Base-by-base conservation (phyloP, 2,888 invertebrate genomes). In the Polymixis lichenea region DNA sequence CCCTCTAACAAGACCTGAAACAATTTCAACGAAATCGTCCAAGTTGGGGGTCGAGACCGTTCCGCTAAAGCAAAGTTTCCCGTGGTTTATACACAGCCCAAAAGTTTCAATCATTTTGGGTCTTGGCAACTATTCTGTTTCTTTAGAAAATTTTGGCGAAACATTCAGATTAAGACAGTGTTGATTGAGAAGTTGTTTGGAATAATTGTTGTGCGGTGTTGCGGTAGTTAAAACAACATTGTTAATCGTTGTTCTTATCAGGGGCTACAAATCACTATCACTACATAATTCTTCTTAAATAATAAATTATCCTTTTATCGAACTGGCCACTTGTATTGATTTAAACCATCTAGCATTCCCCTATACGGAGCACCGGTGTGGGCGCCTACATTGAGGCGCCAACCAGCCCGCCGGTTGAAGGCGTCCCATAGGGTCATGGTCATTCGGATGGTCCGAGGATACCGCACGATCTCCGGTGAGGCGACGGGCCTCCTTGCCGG, bases 21-120 rank as follows among this genome's bases (percentile, higher is more conserved):
- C 80, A 61, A 68, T 85, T 85, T 49, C 19, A 69, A 55, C 66
- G n/a, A 73, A 77, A 80, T 71, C 55, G 38, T 49, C 55, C 66
- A 77, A 77, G 66, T 84, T 85, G 43, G 2, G 67, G 77, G 70
- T 72, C 51, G 32, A 32, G n/a, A 19, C 56, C 65, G 62, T 58
- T 25, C n/a, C 4, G 4, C 62, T 61, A 83, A 64, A 84, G 76
- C 77, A 77, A 85, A 84, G 80, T 83, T 83, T 15, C 56, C 3
- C 51, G 60, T 38, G 74, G 80, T 72, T 74, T 65, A 28, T 60
- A n/a, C n/a, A 72, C 49, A 8, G 32, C 69, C 80, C 64, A 55
- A 77, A 83, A 82, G 60, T 84, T 83, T 70, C 53, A 53, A 73
- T 71, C 32, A 80, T 80, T 80, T 84, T 38, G 77, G 60, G 72